These are phyloP conservation scores for Heteromurus nitidus DNA, from an alignment of 2,888 invertebrate genomes.

Conservation along the genomic window DNA sequence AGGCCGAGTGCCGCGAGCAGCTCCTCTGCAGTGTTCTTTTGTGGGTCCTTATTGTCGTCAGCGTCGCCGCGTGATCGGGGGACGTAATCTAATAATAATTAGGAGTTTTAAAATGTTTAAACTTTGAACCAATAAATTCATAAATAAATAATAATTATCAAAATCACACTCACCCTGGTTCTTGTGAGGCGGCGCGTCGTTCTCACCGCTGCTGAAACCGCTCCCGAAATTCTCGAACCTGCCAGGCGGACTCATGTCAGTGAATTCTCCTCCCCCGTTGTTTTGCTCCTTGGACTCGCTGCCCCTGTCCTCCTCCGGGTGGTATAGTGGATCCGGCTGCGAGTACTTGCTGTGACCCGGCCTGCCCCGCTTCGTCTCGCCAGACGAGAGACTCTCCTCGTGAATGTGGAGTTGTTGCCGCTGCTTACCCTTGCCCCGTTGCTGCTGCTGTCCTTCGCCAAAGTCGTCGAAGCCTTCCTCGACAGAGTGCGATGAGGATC, in stretches of 20 bases:
- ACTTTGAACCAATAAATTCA: not conserved
- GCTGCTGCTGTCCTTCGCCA: not conserved
- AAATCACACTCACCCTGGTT: slow-evolving; percentile 30
- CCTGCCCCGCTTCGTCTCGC: slow-evolving; percentile 28
- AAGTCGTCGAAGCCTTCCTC: slow-evolving; percentile 20
- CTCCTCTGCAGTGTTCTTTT: slow-evolving; percentile 55
- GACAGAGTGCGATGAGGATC: slow-evolving; percentile 1
- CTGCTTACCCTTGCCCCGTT: not conserved
- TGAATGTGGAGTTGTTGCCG: slow-evolving; percentile 27
- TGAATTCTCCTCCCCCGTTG: slow-evolving; percentile 30
- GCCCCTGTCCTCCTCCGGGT: slow-evolving; percentile 74
- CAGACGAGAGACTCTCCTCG: slow-evolving; percentile 38
- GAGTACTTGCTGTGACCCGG: slow-evolving; percentile 80
- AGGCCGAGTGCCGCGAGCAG: slow-evolving; percentile 68
- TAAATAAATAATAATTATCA: too few relatives aligned
- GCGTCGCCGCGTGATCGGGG: not conserved
- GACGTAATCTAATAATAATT: too few relatives aligned
- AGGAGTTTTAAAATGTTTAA: not conserved
- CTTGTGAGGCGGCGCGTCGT: not conserved
- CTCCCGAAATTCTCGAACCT: slow-evolving; percentile 26
- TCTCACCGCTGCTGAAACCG: slow-evolving; percentile 11
- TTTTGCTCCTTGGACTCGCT: slow-evolving; percentile 2
- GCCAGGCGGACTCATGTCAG: slow-evolving; percentile 14
- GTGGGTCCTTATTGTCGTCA: not conserved
- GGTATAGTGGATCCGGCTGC: slow-evolving; percentile 86